Evolutionary conservation across 2,797 vertebrate species (phyloP).

Genomic region (Chaunax sp.): DNA sequence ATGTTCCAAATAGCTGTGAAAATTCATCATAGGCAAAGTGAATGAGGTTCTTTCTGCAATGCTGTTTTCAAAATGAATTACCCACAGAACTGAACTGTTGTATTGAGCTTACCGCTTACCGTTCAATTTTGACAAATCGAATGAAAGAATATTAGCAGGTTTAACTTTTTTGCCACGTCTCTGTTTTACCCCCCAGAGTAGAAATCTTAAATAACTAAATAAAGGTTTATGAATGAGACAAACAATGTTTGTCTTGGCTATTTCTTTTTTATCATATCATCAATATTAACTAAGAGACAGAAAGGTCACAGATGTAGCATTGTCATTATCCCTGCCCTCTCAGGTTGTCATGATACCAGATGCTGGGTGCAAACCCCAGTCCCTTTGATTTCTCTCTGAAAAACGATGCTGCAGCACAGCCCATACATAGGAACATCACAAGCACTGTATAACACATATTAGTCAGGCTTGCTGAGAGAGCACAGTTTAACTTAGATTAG

Average conservation of each 20-base stretch:
- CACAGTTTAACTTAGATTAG: constrained; percentile 14
- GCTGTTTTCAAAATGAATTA: constrained; percentile 14
- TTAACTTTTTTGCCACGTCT: constrained; percentile 8
- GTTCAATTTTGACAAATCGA: too few species aligned
- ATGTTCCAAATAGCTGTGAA: too few species aligned
- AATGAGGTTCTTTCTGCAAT: not conserved
- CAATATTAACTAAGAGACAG: constrained; percentile 57
- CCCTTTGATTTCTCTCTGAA: constrained; percentile 17
- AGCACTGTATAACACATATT: constrained; percentile 9
- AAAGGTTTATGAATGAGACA: constrained; percentile 35
- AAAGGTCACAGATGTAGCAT: constrained; percentile 80
- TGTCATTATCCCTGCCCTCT: constrained; percentile 46
- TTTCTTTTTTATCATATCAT: constrained; percentile 62
- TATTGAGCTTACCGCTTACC: constrained; percentile 1
- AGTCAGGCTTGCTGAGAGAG: constrained; percentile 12
- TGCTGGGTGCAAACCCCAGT: constrained; percentile 36
- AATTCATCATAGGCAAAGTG: not conserved
- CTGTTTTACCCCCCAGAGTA: constrained; percentile 10
- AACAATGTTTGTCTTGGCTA: constrained; percentile 7
- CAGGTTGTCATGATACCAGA: constrained; percentile 60
- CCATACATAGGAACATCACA: constrained; percentile 10
- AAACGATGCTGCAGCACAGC: constrained; percentile 9
- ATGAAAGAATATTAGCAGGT: not conserved
- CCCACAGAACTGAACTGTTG: not conserved
- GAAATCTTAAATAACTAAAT: constrained; percentile 37